Evolutionary conservation across 2,797 vertebrate genomes (phyloP).

Genomic region (Malacoctenus gilli): DNA sequence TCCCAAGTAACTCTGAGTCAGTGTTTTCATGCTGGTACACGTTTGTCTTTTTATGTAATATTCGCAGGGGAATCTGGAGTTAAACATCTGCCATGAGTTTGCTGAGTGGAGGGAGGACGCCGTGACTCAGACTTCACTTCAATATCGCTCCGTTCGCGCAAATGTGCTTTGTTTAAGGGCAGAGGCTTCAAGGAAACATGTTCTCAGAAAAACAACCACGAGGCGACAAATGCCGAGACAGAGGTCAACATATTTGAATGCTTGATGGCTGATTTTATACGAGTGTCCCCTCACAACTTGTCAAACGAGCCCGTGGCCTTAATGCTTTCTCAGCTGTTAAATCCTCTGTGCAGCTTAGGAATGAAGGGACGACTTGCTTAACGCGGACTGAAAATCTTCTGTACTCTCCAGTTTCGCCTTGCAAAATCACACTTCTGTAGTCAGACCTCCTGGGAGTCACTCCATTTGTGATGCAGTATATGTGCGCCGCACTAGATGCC

Average conservation of each 20-base stretch:
- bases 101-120: constrained; percentile 1
- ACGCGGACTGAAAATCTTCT: background rate
- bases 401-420: background rate
- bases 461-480: background rate
- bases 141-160: constrained; percentile 6
- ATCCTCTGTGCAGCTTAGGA: constrained; percentile 9
- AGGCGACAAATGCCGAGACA: constrained; percentile 29
- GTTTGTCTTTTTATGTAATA: constrained; percentile 23
- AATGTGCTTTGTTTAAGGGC: constrained; percentile 14
- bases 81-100: constrained; percentile 20
- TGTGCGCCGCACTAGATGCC: background rate
- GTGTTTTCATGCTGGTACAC: constrained; percentile 26
- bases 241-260: constrained; percentile 36
- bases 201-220: constrained; percentile 16
- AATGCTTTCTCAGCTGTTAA: constrained; percentile 16
- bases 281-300: constrained; percentile 24
- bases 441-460: constrained; percentile 5
- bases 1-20: constrained; percentile 8
- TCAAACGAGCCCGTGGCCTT: constrained; percentile 19
- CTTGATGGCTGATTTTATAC: constrained; percentile 19
- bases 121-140: constrained; percentile 9
- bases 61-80: constrained; percentile 14
- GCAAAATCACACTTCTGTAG: background rate
- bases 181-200: constrained; percentile 1
- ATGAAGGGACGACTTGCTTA: background rate